These are phyloP conservation scores for Lepidurus apus DNA, from an alignment of 1,140 invertebrate species.

Conservation along the genomic window DNA sequence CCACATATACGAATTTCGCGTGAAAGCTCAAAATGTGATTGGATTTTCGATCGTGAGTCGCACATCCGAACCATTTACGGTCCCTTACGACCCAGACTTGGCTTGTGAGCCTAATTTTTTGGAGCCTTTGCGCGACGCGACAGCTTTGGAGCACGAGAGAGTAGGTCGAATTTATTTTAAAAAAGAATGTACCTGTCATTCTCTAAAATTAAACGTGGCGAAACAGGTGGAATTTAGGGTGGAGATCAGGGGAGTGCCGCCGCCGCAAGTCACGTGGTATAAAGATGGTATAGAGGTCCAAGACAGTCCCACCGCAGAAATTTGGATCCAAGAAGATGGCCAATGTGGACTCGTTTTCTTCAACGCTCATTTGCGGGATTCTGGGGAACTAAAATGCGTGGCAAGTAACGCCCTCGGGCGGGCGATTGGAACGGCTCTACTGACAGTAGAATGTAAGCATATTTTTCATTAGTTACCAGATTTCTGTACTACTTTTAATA, in stretches of 20 bases:
- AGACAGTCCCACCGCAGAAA: conserved; percentile 31
- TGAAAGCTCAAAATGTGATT: conserved; percentile 76
- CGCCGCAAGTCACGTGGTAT: conserved; percentile 86
- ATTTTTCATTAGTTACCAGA: conserved; percentile 16
- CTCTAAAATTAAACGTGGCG: not conserved
- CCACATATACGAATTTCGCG: conserved; percentile 81
- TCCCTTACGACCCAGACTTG: conserved; percentile 57
- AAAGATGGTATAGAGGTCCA: conserved; percentile 59
- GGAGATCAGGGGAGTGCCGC: conserved; percentile 70
- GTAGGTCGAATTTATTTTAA: conserved; percentile 34
- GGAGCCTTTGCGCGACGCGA: conserved; percentile 37
- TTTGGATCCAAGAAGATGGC: conserved; percentile 30
- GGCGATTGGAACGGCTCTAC: conserved; percentile 61
- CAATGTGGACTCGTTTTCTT: conserved; percentile 33
- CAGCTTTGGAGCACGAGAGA: conserved; percentile 56
- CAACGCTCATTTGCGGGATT: conserved; percentile 42
- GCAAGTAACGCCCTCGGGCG: conserved; percentile 76
- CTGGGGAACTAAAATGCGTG: conserved; percentile 72
- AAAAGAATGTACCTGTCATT: conserved; percentile 13
- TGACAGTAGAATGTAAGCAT: conserved; percentile 62
- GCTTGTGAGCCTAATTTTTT: conserved; percentile 39
- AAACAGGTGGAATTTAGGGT: conserved; percentile 66
- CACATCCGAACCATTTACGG: conserved; percentile 67
- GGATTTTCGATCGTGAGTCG: conserved; percentile 56
- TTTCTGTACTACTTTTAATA: not conserved